Percentiles rank a stretch among this genome's conserved stretches.
phyloP scores from a whole-genome alignment of 2,797 vertebrate genomes.

The Agapornis canus region DNA sequence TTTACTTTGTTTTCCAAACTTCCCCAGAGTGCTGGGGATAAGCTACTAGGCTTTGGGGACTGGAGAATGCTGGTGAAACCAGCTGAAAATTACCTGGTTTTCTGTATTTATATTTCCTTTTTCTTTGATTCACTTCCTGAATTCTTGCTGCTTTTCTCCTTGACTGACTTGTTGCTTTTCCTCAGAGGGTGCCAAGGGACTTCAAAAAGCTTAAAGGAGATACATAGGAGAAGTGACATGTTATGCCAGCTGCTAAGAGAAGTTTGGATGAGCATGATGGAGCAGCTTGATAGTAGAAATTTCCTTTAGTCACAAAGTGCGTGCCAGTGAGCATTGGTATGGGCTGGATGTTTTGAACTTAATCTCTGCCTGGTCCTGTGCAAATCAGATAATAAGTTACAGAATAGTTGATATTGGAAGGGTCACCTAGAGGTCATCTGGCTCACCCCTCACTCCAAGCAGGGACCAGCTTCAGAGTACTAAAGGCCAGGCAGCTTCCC shows the following conservation, averaged over 20 bases:
- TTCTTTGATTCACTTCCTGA: slow-evolving; percentile 44
- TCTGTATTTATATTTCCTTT: slow-evolving; percentile 27
- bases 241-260: neutral
- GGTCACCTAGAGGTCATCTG: neutral
- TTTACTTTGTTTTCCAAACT: neutral
- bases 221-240: neutral
- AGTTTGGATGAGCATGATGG: neutral
- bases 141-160: slow-evolving; percentile 26
- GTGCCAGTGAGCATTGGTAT: accelerated
- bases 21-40: neutral
- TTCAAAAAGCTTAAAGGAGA: neutral
- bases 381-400: neutral
- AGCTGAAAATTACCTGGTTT: neutral
- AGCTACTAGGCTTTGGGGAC: neutral
- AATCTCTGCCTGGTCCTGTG: neutral
- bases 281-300: neutral
- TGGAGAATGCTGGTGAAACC: neutral
- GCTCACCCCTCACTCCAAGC: neutral
- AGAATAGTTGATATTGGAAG: neutral
- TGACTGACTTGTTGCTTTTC: slow-evolving; percentile 24
- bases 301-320: neutral
- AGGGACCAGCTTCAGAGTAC: neutral
- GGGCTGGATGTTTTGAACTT: neutral
- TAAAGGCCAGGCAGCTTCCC: neutral
- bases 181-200: neutral